These are phyloP conservation scores for Protosalanx chinensis DNA, from an alignment of 2,797 vertebrate species.

Conservation along the genomic window DNA sequence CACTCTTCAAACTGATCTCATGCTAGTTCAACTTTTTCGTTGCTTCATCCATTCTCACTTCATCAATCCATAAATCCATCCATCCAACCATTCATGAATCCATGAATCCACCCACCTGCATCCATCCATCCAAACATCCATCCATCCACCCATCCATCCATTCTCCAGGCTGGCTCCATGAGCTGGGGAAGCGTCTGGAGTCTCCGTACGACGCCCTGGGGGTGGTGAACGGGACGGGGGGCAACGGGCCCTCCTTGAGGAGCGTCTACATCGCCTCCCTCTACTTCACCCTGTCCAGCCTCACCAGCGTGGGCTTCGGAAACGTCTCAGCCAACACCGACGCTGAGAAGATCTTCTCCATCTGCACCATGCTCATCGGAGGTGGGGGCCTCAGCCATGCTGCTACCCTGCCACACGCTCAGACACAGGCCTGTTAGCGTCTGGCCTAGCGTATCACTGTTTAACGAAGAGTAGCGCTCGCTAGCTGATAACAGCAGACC, in stretches of 20 bases:
- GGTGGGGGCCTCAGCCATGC: constrained; percentile 66
- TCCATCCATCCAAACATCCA: background rate
- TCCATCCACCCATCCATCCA: background rate
- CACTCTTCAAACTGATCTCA: too few relatives aligned
- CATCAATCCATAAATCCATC: background rate
- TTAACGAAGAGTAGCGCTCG: background rate
- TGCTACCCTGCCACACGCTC: background rate
- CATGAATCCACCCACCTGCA: background rate
- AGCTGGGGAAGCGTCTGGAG: constrained; percentile 92
- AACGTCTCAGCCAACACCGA: constrained; percentile 97
- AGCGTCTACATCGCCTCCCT: constrained; percentile 94
- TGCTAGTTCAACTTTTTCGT: too few relatives aligned
- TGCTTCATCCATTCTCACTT: too few relatives aligned
- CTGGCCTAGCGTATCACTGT: too few relatives aligned
- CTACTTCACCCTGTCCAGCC: constrained; percentile 97
- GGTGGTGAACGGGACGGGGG: constrained; percentile 48
- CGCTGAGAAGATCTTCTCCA: constrained; percentile 95
- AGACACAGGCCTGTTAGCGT: too few relatives aligned
- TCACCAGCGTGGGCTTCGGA: constrained; percentile 98
- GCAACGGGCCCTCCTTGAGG: constrained; percentile 80
- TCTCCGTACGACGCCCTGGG: constrained; percentile 76
- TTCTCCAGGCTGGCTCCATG: constrained; percentile 90
- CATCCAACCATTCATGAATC: background rate
- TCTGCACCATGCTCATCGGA: constrained; percentile 96
- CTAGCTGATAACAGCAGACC: background rate